Evolutionary conservation across 2,888 invertebrate genomes (phyloP).

Genomic region (Drosophila gaucha): DNA sequence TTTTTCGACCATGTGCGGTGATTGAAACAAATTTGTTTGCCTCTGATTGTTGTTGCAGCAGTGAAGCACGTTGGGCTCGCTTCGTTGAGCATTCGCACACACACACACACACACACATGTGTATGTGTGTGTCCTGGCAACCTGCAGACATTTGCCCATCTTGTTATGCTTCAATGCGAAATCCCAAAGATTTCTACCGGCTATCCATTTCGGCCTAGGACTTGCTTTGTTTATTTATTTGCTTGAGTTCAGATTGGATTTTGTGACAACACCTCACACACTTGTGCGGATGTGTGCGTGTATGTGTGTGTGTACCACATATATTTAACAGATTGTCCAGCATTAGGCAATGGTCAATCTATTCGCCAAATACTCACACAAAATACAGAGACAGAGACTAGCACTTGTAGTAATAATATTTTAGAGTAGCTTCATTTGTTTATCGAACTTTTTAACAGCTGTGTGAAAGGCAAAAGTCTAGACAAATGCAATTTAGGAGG

Average conservation of each 20-base stretch:
- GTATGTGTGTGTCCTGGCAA: slow-evolving; percentile 6
- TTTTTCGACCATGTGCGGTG: slow-evolving; percentile 59
- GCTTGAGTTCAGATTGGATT: slow-evolving; percentile 50
- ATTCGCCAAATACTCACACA: not conserved
- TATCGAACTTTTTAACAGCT: not conserved
- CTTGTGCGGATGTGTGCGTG: too few relatives aligned
- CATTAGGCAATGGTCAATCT: slow-evolving; percentile 18
- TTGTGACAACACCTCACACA: slow-evolving; percentile 43
- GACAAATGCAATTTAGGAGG: not conserved
- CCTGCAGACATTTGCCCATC: slow-evolving; percentile 23
- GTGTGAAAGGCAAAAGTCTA: not conserved
- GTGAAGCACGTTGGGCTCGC: slow-evolving; percentile 7
- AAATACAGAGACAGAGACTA: not conserved
- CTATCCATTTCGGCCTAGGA: slow-evolving; percentile 26
- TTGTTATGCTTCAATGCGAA: slow-evolving; percentile 38
- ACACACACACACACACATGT: not conserved
- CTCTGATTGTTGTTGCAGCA: slow-evolving; percentile 35
- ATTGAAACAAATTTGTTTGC: slow-evolving; percentile 67
- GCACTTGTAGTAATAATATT: not conserved
- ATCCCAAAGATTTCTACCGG: slow-evolving; percentile 43
- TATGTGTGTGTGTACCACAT: not conserved
- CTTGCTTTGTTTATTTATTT: slow-evolving; percentile 42
- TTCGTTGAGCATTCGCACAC: slow-evolving; percentile 13
- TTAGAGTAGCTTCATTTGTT: not conserved
- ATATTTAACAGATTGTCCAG: slow-evolving; percentile 29